A percentile compares a stretch with the other conserved stretches of the same genome.
These are phyloP conservation scores for Epinotia bilunana DNA, from an alignment of 2,888 invertebrate species.

Conservation along the genomic window DNA sequence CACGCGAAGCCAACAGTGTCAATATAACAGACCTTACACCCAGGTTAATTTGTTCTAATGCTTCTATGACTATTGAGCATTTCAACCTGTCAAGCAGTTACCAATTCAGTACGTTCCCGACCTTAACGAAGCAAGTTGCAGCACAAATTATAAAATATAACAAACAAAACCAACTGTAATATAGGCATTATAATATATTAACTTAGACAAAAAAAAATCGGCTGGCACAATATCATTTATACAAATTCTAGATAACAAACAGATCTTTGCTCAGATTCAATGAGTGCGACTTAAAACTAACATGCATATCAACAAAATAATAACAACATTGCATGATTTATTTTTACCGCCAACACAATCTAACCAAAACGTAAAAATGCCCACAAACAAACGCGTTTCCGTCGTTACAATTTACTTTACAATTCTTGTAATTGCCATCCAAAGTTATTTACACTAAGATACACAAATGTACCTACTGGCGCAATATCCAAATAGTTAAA, in stretches of 20 bases:
- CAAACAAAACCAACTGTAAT: slow-evolving; percentile 2
- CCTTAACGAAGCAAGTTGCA: neutral
- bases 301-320: slow-evolving; percentile 47
- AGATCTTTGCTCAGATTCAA: slow-evolving; percentile 69
- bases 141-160: slow-evolving; percentile 17
- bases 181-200: slow-evolving; percentile 18
- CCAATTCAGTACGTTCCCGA: neutral
- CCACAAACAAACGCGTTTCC: slow-evolving; percentile 11
- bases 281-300: slow-evolving; percentile 57
- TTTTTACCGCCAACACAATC: slow-evolving; percentile 23
- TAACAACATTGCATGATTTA: slow-evolving; percentile 48
- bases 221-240: slow-evolving; percentile 51
- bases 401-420: slow-evolving; percentile 3
- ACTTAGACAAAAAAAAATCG: slow-evolving; percentile 47
- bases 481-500: slow-evolving; percentile 2
- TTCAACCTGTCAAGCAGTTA: neutral
- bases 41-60: neutral
- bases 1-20: neutral
- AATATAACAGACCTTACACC: neutral
- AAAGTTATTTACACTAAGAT: slow-evolving; percentile 9
- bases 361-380: slow-evolving; percentile 7
- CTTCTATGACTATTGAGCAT: neutral
- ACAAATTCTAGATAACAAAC: slow-evolving; percentile 59
- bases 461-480: slow-evolving; percentile 1
- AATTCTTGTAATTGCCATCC: neutral